A percentile compares a stretch with the other conserved stretches of the same genome.
Evolutionary conservation across 2,113 vertebrate species (phyloP).

Genomic region (Tiliqua scincoides): DNA sequence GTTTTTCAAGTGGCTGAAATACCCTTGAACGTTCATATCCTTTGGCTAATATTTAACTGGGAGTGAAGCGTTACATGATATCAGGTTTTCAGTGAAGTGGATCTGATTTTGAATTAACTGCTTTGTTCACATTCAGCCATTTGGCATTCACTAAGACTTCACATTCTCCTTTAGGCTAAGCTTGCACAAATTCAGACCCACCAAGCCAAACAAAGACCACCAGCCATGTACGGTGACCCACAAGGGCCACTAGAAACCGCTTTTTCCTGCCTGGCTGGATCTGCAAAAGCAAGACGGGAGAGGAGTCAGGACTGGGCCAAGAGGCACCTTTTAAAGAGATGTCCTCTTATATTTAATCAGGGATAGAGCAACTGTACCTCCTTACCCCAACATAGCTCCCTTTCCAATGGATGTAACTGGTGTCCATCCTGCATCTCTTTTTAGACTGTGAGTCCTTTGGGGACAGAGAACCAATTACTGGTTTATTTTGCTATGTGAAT

Average conservation of each 20-base stretch:
- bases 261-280: not conserved
- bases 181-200: not conserved
- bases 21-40: constrained; percentile 1
- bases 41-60: not conserved
- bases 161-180: not conserved
- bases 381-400: too few species aligned
- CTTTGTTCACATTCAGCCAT: not conserved
- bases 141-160: not conserved
- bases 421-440: too few species aligned
- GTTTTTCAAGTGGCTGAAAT: not conserved
- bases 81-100: not conserved
- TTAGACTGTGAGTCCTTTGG: too few species aligned
- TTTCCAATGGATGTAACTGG: too few species aligned
- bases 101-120: not conserved
- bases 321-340: too few species aligned
- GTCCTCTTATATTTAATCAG: too few species aligned
- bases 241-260: accelerated
- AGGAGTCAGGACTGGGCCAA: accelerated
- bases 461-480: too few species aligned
- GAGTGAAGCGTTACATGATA: not conserved
- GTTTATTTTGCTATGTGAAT: too few species aligned
- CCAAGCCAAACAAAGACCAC: not conserved
- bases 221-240: not conserved
- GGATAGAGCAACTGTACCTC: too few species aligned
- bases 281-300: not conserved